A percentile compares a stretch with the other conserved stretches of the same genome.
Conservation (phyloP, 2,113 vertebrate genomes). For the Melanotaenia duboulayi region DNA sequence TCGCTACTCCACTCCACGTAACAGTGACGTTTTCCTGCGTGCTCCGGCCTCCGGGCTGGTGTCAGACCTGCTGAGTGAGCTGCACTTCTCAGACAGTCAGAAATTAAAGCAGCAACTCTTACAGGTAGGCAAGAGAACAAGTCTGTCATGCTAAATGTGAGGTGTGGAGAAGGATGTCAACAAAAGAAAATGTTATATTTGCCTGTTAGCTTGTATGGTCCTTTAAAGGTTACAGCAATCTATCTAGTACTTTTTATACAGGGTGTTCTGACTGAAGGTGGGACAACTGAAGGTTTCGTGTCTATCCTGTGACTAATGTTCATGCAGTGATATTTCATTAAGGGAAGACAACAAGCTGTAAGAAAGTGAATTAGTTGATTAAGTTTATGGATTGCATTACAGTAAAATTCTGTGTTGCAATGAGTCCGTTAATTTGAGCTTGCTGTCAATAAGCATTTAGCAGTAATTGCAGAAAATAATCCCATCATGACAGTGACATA, state of each 20-base stretch:
- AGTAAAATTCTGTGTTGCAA: not conserved
- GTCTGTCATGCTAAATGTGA: not conserved
- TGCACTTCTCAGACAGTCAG: conserved; percentile 86
- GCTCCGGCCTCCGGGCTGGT: conserved; percentile 85
- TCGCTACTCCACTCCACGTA: conserved; percentile 79
- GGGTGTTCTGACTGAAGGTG: too few species aligned
- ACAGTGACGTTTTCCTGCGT: conserved; percentile 77
- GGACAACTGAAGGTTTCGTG: too few species aligned
- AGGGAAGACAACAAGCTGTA: too few species aligned
- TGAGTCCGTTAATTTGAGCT: not conserved
- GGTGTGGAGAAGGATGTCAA: not conserved
- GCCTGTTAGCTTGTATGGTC: not conserved
- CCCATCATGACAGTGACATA: not conserved
- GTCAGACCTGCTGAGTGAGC: conserved; percentile 87
- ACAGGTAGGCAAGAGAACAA: conserved; percentile 77
- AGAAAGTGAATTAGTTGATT: too few species aligned
- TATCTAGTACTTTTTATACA: too few species aligned
- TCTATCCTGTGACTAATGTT: too few species aligned
- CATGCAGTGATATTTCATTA: too few species aligned
- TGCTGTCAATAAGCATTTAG: not conserved
- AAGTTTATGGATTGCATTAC: not conserved
- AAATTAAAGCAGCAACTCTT: conserved; percentile 87
- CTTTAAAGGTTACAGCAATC: too few species aligned
- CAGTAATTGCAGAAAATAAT: not conserved
- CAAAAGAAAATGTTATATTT: not conserved